phyloP scores from a whole-genome alignment of 2,888 invertebrate species.

The Scelioninae gen. 1 region DNA sequence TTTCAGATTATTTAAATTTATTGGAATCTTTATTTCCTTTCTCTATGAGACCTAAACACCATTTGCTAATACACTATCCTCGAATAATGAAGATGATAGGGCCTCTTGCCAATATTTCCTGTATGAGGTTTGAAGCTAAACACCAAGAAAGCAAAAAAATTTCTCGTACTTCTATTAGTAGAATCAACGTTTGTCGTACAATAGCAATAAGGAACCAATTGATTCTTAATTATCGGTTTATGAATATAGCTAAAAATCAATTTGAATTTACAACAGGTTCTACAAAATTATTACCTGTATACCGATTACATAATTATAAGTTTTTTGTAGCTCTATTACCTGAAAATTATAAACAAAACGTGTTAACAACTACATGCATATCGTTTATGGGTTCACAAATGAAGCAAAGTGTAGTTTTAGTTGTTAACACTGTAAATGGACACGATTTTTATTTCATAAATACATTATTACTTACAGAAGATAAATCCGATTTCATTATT shows the following conservation, averaged over 20 bases:
- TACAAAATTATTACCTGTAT: too few relatives aligned
- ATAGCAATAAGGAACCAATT: not conserved
- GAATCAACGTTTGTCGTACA: not conserved
- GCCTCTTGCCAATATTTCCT: slow-evolving; percentile 61
- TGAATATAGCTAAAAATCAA: slow-evolving; percentile 17
- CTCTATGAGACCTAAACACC: slow-evolving; percentile 37
- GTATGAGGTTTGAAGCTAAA: slow-evolving; percentile 68
- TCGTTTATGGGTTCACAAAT: too few relatives aligned
- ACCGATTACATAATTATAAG: too few relatives aligned
- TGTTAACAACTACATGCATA: too few relatives aligned
- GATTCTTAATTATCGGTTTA: not conserved
- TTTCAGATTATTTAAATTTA: slow-evolving; percentile 22
- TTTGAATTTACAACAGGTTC: too few relatives aligned
- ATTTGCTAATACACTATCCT: slow-evolving; percentile 30
- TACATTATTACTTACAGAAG: too few relatives aligned
- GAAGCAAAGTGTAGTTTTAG: too few relatives aligned
- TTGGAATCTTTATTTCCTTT: slow-evolving; percentile 14
- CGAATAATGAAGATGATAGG: slow-evolving; percentile 59
- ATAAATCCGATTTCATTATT: too few relatives aligned
- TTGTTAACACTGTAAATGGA: too few relatives aligned
- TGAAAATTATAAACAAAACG: too few relatives aligned
- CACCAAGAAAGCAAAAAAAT: slow-evolving; percentile 51
- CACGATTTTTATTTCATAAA: too few relatives aligned
- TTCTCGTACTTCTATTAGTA: slow-evolving; percentile 44
- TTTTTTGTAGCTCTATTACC: too few relatives aligned